A percentile compares a stretch with the other conserved stretches of the same genome.
Evolutionary conservation across 2,797 vertebrate species (phyloP).

Genomic region (Zenarchopterus dispar): DNA sequence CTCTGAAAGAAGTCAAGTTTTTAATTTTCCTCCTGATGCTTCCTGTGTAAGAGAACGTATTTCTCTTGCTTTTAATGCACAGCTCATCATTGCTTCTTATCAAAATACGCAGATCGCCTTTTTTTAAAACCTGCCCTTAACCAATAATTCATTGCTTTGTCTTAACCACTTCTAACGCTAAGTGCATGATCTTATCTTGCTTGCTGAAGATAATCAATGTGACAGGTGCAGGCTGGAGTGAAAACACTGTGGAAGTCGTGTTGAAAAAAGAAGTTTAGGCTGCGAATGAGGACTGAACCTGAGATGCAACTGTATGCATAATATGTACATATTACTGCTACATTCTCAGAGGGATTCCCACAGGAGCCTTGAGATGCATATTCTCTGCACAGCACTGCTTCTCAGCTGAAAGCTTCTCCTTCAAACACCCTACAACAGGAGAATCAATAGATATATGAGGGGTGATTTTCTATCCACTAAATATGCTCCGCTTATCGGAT

Average conservation of each 20-base stretch:
- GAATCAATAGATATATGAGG: constrained; percentile 59
- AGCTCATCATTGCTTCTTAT: constrained; percentile 46
- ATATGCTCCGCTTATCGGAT: constrained; percentile 43
- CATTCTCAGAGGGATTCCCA: constrained; percentile 52
- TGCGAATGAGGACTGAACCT: constrained; percentile 21
- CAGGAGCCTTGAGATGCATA: constrained; percentile 57
- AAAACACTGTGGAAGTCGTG: constrained; percentile 30
- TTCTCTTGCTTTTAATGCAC: background rate
- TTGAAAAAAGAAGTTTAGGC: constrained; percentile 23
- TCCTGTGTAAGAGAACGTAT: too few relatives aligned
- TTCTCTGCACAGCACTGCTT: constrained; percentile 20
- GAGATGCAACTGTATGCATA: constrained; percentile 36
- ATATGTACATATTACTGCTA: constrained; percentile 41
- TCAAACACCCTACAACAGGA: constrained; percentile 63
- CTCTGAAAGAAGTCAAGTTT: constrained; percentile 24
- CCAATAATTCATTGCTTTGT: constrained; percentile 47
- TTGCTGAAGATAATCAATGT: constrained; percentile 61
- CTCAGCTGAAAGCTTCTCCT: constrained; percentile 61
- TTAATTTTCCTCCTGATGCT: too few relatives aligned
- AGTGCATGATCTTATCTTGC: constrained; percentile 38
- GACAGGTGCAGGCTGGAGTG: constrained; percentile 51
- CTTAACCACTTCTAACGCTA: constrained; percentile 43
- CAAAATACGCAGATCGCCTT: constrained; percentile 40
- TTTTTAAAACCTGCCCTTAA: constrained; percentile 44
- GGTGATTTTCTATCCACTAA: constrained; percentile 56